These are phyloP conservation scores for Crematogaster levior DNA, from an alignment of 2,888 invertebrate genomes.

Conservation along the genomic window DNA sequence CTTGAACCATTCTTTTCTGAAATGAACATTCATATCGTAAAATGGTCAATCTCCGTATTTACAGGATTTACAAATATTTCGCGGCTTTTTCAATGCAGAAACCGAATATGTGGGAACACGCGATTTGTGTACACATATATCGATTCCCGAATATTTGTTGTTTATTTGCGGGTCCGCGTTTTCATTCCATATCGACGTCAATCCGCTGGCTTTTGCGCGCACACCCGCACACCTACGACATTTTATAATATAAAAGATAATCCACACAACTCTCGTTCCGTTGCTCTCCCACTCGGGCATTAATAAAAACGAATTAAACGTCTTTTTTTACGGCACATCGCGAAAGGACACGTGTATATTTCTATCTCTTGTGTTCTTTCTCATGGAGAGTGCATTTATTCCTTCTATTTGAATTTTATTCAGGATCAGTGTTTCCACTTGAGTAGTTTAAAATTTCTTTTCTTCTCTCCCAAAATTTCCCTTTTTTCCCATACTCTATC, in stretches of 20 bases:
- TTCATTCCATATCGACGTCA: slow-evolving; percentile 26
- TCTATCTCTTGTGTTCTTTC: neutral
- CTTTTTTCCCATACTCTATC: too few relatives aligned
- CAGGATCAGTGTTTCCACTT: too few relatives aligned
- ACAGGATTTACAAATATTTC: slow-evolving; percentile 36
- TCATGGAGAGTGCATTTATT: neutral
- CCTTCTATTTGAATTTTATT: slow-evolving; percentile 14
- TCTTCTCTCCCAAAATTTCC: too few relatives aligned
- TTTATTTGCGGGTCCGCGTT: slow-evolving; percentile 43
- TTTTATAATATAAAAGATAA: slow-evolving; percentile 32
- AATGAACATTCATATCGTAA: neutral
- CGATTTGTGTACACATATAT: slow-evolving; percentile 37
- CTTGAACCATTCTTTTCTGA: slow-evolving; percentile 7
- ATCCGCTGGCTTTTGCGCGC: slow-evolving; percentile 14
- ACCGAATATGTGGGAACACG: slow-evolving; percentile 3
- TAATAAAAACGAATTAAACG: slow-evolving; percentile 24
- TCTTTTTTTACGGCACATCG: neutral
- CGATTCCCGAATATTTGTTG: slow-evolving; percentile 22
- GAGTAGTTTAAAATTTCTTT: too few relatives aligned
- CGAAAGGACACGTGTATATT: neutral
- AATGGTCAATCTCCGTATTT: slow-evolving; percentile 18
- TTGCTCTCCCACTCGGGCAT: neutral
- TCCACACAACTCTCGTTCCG: neutral
- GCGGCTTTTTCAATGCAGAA: neutral
- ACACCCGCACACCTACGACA: neutral